Base-by-base conservation (phyloP, 2,113 vertebrate species). In the Takifugu flavidus region DNA sequence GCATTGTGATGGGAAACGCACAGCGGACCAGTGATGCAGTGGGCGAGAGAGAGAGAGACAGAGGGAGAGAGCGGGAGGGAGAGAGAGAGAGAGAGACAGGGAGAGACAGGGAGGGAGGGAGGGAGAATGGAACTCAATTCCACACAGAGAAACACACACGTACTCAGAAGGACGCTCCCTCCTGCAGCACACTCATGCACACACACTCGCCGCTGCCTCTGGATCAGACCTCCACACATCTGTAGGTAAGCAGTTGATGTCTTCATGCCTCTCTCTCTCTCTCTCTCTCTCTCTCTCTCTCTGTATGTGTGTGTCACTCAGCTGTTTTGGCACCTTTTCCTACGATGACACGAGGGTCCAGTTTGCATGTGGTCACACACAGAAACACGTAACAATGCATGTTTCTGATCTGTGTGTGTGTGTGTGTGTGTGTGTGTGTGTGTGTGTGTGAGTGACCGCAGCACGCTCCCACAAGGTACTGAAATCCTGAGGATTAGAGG, bases 1-100 rank as follows among this genome's bases (percentile, higher is more conserved):
- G 76, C 77, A 84, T 86, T 89, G 88, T 90, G 78, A 85, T 61
- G 71, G 64, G 69, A n/a, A 77, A 75, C 73, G 66, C 75, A 80
- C 63, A 75, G 77, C 68, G 76, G 76, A 82, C 69, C 59, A 84
- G 71, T 80, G 81, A 87, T 84, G 78, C 83, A 87, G 70, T 64
- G 75, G 59, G 70, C 25, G 67, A 82, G 84, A n/a, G 47, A 66
- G 70, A 76, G 59, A 45, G 50, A 47, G 64, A 39, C 70, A 27
- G 65, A 60, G 67, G 50, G 80, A 58, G 76, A 54, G 50, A 27
- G 77, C 28, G 77, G 46, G 56, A 53, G 60, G 15, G 68, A 34
- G 66, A 15, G 68, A 42, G 59, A 49, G 73, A 25, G 60, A 20
- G 69, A 29, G 66, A 13, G 67, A 29, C 57, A 67, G 67, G 43